Evolutionary conservation across 2,888 invertebrate species (phyloP).

Genomic region (Cryptosula pallasiana): DNA sequence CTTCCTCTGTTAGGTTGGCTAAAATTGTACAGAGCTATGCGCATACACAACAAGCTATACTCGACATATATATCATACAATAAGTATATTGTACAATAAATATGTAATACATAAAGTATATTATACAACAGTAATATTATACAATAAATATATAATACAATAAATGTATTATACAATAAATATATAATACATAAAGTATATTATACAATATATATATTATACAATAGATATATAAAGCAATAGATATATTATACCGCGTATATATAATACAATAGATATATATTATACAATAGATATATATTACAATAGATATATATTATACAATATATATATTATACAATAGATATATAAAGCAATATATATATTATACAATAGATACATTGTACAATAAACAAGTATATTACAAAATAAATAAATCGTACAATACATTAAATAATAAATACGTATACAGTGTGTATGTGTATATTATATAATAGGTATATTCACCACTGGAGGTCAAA

Average conservation of each 20-base stretch:
- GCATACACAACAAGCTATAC: neutral
- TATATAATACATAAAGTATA: neutral
- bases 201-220: neutral
- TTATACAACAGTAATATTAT: neutral
- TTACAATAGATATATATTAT: no score
- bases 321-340: no score
- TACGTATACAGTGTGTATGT: no score
- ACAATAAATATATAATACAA: neutral
- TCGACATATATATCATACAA: no score
- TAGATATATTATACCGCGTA: neutral
- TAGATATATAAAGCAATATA: no score
- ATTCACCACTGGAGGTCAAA: constrained; percentile 22
- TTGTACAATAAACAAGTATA: no score
- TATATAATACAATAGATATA: neutral
- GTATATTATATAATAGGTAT: no score
- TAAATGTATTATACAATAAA: constrained; percentile 26
- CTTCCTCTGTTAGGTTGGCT: constrained; percentile 57
- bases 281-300: no score
- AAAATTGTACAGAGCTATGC: constrained; percentile 26
- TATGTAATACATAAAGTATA: neutral
- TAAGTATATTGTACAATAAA: no score
- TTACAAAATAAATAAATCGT: no score
- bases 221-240: constrained; percentile 17
- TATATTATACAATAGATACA: no score
- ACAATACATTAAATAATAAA: no score